These are phyloP conservation scores for Bombyx mori DNA, from an alignment of 1,140 invertebrate genomes.

Conservation along the genomic window DNA sequence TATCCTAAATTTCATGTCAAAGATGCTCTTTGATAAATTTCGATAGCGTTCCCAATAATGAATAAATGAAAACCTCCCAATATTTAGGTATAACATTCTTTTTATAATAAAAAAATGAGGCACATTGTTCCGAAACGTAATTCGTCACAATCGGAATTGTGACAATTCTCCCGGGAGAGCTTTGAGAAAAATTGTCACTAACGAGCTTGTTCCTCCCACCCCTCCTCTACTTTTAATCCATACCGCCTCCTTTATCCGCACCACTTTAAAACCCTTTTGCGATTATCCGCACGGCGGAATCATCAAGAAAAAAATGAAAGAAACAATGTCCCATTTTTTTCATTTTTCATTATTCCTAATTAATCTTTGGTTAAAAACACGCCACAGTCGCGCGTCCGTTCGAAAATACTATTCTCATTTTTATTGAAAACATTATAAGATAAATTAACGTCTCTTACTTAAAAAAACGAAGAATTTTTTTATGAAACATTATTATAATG, in stretches of 20 bases:
- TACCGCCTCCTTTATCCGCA: conserved; percentile 37
- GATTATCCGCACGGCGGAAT: conserved; percentile 57
- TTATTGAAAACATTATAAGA: not conserved
- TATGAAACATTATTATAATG: no score
- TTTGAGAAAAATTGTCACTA: conserved; percentile 69
- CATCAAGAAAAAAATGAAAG: conserved; percentile 51
- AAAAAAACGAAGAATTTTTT: not conserved
- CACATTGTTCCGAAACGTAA: conserved; percentile 43
- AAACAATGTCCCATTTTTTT: conserved; percentile 28
- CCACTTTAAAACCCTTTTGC: conserved; percentile 66
- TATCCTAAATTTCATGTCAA: no score
- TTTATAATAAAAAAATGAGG: conserved; percentile 24
- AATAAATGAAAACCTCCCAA: no score
- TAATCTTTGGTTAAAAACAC: not conserved
- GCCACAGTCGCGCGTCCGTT: not conserved
- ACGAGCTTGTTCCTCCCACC: conserved; percentile 48
- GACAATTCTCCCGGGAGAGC: conserved; percentile 53
- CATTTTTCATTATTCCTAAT: conserved; percentile 21
- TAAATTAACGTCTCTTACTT: not conserved
- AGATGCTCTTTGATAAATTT: no score
- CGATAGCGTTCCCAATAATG: no score
- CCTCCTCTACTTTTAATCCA: conserved; percentile 38
- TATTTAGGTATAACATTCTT: no score
- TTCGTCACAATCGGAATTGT: conserved; percentile 60
- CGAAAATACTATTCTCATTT: not conserved